Conservation (phyloP, 1,140 invertebrate genomes). For the Helicoverpa armigera region DNA sequence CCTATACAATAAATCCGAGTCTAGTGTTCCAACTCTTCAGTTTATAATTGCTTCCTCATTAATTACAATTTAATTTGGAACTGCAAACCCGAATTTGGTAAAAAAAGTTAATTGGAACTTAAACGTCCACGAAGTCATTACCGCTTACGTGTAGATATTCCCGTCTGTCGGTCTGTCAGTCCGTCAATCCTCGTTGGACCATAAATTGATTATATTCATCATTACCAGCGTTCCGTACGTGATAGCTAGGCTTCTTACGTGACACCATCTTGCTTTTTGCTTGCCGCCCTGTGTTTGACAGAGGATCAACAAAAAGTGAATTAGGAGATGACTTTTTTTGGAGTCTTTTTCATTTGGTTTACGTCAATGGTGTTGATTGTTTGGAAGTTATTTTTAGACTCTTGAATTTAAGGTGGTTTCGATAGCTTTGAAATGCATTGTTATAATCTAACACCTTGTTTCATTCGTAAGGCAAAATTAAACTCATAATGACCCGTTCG, state of each 20-base stretch:
- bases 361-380: neutral
- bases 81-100: neutral
- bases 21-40: no score
- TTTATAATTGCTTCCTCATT: no score
- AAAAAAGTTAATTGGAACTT: constrained; percentile 15
- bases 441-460: constrained; percentile 35
- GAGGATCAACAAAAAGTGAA: constrained; percentile 11
- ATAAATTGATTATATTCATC: constrained; percentile 48
- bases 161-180: constrained; percentile 10
- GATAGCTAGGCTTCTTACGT: constrained; percentile 36
- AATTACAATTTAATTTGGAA: neutral
- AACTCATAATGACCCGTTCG: constrained; percentile 14
- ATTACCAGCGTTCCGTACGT: constrained; percentile 28
- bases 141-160: constrained; percentile 37
- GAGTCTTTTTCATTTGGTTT: constrained; percentile 9
- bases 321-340: neutral
- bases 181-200: neutral
- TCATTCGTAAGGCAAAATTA: constrained; percentile 8
- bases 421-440: neutral
- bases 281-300: constrained; percentile 21
- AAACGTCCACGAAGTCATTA: constrained; percentile 45
- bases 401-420: neutral
- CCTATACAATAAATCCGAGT: no score
- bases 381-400: neutral
- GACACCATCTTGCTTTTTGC: constrained; percentile 33